These are phyloP conservation scores for Archaeoteleia sp. DNA, from an alignment of 2,888 invertebrate genomes.

Conservation along the genomic window DNA sequence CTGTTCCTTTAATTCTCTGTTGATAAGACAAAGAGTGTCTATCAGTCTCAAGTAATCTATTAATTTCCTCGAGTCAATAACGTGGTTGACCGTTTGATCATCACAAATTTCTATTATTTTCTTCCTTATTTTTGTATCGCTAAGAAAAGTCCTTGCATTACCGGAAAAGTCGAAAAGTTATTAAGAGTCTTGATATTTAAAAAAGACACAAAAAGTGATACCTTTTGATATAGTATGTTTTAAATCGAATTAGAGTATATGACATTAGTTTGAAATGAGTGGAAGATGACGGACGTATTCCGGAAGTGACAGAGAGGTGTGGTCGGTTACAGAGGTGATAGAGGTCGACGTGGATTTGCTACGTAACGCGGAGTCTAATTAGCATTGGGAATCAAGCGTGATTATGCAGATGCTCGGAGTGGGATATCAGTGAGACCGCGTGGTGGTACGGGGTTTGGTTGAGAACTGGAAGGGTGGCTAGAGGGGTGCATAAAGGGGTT, in stretches of 20 bases:
- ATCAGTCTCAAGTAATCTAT: conserved; percentile 11
- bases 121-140: no score
- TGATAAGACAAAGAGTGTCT: conserved; percentile 12
- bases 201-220: no score
- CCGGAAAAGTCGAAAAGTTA: conserved; percentile 22
- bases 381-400: conserved; percentile 72
- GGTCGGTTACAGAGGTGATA: conserved; percentile 60
- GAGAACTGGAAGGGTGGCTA: conserved; percentile 34
- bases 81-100: neutral
- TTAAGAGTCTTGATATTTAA: neutral
- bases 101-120: no score
- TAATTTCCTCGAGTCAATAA: conserved; percentile 4
- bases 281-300: conserved; percentile 24
- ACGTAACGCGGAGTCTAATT: conserved; percentile 69
- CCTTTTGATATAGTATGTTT: no score
- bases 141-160: no score
- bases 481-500: conserved; percentile 61
- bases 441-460: conserved; percentile 32
- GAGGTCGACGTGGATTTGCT: conserved; percentile 68
- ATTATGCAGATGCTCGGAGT: conserved; percentile 70
- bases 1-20: conserved; percentile 44
- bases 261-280: no score
- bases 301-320: conserved; percentile 46
- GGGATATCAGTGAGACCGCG: conserved; percentile 63
- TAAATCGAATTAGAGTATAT: no score